Evolutionary conservation across 2,113 vertebrate genomes (phyloP).

Genomic region (Gobiocypris rarus): DNA sequence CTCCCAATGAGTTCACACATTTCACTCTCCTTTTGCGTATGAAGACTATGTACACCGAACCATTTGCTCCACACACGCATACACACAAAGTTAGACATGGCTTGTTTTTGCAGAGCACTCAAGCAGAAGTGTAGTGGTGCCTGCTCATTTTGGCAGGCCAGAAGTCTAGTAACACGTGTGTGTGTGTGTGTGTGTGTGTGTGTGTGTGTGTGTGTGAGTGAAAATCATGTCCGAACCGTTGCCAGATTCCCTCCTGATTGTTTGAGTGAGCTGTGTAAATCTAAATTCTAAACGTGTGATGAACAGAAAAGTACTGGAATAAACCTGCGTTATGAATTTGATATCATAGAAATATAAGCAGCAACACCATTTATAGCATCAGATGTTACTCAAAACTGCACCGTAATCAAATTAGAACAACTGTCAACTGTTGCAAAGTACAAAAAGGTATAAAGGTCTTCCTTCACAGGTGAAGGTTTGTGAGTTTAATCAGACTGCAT

Average conservation of each 20-base stretch:
- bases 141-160: constrained; percentile 9
- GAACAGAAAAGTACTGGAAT: neutral
- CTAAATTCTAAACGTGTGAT: neutral
- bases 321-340: neutral
- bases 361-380: neutral
- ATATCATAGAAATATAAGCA: neutral
- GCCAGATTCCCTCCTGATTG: constrained; percentile 5
- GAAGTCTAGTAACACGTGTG: constrained; percentile 11
- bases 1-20: constrained; percentile 23
- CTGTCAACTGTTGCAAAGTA: too few relatives aligned
- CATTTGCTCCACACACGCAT: neutral
- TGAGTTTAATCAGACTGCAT: too few relatives aligned
- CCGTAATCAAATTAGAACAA: neutral
- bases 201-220: neutral
- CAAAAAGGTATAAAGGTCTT: too few relatives aligned
- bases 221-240: neutral
- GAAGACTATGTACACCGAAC: neutral
- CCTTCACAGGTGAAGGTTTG: too few relatives aligned
- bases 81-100: constrained; percentile 1
- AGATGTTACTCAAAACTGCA: neutral
- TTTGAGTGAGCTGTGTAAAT: neutral
- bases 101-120: constrained; percentile 23
- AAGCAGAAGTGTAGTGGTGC: neutral
- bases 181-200: too few relatives aligned
- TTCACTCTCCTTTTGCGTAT: neutral